phyloP scores from a whole-genome alignment of 53 echinoderm and acorn worm genomes.

The Temnopleurus reevesii region DNA sequence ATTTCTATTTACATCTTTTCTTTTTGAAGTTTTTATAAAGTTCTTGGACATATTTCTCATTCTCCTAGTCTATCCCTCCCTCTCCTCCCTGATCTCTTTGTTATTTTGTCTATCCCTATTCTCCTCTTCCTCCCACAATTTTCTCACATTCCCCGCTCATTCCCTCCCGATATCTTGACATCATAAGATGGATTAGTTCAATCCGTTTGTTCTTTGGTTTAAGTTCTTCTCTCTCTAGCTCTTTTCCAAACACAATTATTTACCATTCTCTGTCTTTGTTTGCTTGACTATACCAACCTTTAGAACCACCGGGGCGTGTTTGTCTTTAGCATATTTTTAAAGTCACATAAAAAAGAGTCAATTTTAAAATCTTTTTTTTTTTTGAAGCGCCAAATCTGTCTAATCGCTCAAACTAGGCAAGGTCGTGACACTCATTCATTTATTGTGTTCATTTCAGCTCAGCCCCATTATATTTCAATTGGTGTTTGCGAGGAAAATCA shows the following conservation, averaged over 20 bases:
- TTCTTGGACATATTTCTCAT: neutral
- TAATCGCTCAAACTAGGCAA: constrained; percentile 32
- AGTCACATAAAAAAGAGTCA: constrained; percentile 39
- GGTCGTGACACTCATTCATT: constrained; percentile 50
- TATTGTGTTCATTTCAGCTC: constrained; percentile 20
- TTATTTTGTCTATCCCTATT: neutral
- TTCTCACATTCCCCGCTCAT: neutral
- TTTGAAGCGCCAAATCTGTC: constrained; percentile 2
- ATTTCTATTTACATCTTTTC: neutral
- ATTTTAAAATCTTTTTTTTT: constrained; percentile 8
- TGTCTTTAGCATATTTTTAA: constrained; percentile 58
- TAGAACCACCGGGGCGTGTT: constrained; percentile 47
- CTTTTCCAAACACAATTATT: constrained; percentile 55
- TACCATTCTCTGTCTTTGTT: constrained; percentile 46
- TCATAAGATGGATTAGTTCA: constrained; percentile 49
- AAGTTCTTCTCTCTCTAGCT: constrained; percentile 37
- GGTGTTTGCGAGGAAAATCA: constrained; percentile 26
- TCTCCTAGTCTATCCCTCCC: no score
- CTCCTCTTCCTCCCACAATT: neutral
- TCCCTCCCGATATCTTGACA: constrained; percentile 9
- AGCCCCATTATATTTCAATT: constrained; percentile 30
- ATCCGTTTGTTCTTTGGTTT: constrained; percentile 54
- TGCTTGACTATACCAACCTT: neutral
- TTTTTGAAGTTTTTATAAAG: neutral
- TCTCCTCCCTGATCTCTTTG: neutral